Percentiles rank a stretch among this genome's conserved stretches.
phyloP scores from a whole-genome alignment of 2,797 vertebrate genomes.

The Lacerta viridis region DNA sequence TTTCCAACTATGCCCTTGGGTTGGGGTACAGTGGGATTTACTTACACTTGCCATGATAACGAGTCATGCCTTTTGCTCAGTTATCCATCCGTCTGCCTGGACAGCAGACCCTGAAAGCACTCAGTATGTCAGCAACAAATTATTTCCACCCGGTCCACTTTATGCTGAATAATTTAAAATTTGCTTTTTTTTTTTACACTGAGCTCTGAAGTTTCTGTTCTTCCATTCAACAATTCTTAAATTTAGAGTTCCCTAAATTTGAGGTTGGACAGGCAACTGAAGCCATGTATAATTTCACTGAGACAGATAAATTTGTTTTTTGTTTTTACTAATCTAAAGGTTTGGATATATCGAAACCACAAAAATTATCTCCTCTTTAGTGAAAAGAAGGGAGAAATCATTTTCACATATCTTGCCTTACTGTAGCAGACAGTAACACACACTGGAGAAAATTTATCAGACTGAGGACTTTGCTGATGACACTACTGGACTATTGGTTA shows the following conservation, averaged over 20 bases:
- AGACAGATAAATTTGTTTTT: not conserved
- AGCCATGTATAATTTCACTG: not conserved
- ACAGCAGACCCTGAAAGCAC: not conserved
- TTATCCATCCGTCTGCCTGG: not conserved
- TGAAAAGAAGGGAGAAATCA: conserved; percentile 44
- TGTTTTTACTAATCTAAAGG: not conserved
- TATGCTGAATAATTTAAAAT: not conserved
- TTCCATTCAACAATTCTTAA: not conserved
- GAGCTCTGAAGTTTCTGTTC: not conserved
- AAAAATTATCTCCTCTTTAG: not conserved
- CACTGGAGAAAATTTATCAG: conserved; percentile 62
- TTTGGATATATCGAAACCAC: not conserved
- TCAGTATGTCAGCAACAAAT: not conserved
- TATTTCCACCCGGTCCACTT: not conserved
- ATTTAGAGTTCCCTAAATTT: not conserved
- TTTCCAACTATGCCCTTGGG: not conserved
- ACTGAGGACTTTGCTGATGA: conserved; percentile 66
- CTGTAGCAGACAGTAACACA: conserved; percentile 60
- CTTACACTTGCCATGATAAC: not conserved
- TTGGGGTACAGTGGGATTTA: not conserved
- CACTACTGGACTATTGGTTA: conserved; percentile 47
- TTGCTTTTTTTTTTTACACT: not conserved
- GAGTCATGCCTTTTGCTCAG: not conserved
- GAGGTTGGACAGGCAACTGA: not conserved
- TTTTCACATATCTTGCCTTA: conserved; percentile 57